These are phyloP conservation scores for Blastobasis lacticolella DNA, from an alignment of 2,888 invertebrate species.

Conservation along the genomic window DNA sequence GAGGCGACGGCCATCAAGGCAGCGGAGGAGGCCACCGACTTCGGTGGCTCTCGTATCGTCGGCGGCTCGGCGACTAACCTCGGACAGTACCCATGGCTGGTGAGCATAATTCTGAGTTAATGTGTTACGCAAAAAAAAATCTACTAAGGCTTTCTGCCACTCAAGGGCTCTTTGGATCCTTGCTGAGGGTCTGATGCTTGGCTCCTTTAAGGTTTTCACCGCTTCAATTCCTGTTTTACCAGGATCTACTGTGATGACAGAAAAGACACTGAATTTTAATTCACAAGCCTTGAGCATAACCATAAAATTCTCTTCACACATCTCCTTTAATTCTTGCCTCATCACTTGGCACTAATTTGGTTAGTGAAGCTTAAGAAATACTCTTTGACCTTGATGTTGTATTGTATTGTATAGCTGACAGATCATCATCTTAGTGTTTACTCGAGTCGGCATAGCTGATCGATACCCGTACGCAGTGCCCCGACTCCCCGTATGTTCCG, in stretches of 20 bases:
- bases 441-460: too few species aligned
- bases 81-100: slow-evolving; percentile 18
- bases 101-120: slow-evolving; percentile 2
- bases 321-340: neutral
- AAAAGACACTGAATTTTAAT: too few species aligned
- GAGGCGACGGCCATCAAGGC: slow-evolving; percentile 20
- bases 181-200: too few species aligned
- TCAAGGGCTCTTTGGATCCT: too few species aligned
- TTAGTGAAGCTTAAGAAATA: neutral
- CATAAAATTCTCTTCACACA: neutral
- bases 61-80: slow-evolving; percentile 17
- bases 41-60: slow-evolving; percentile 21
- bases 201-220: too few species aligned
- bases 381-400: neutral
- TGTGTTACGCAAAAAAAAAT: too few species aligned
- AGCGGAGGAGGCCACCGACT: slow-evolving; percentile 19
- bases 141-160: too few species aligned
- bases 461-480: neutral
- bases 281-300: too few species aligned
- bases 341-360: neutral
- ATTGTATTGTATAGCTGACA: too few species aligned
- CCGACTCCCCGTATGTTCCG: neutral
- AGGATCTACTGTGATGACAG: too few species aligned
- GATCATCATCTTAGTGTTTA: too few species aligned
- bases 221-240: too few species aligned